These are phyloP conservation scores for Hemiscyllium ocellatum DNA, from an alignment of 2,113 vertebrate genomes.

Conservation along the genomic window DNA sequence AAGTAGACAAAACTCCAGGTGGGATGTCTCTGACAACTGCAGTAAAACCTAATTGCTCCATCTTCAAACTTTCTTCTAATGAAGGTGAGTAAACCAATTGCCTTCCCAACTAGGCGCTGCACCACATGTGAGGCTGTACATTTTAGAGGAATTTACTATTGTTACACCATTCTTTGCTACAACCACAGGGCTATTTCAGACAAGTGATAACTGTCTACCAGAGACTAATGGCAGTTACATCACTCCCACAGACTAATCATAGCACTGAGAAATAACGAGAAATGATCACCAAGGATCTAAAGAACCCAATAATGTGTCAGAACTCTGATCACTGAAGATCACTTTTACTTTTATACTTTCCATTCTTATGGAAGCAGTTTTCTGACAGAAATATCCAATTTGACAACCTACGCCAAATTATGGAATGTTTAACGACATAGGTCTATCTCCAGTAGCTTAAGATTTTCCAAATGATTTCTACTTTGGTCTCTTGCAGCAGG, in stretches of 20 bases:
- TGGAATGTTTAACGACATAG: not conserved
- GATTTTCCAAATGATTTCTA: not conserved
- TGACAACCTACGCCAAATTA: not conserved
- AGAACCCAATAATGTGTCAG: not conserved
- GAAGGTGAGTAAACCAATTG: too few relatives aligned
- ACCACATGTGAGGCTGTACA: not conserved
- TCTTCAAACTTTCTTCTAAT: too few relatives aligned
- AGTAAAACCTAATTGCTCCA: too few relatives aligned
- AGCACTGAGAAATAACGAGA: slow-evolving; percentile 51
- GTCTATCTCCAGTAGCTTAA: not conserved
- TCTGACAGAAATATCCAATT: not conserved
- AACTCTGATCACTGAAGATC: not conserved
- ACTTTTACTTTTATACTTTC: not conserved
- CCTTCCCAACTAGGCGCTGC: too few relatives aligned
- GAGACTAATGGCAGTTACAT: not conserved
- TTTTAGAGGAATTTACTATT: not conserved
- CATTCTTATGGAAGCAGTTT: not conserved
- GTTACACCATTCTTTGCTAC: not conserved
- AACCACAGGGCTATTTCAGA: not conserved
- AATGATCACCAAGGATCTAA: not conserved
- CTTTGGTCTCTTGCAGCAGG: not conserved
- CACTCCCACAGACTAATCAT: slow-evolving; percentile 29
- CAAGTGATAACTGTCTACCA: not conserved
- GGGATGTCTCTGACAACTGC: too few relatives aligned
- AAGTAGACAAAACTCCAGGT: too few relatives aligned